These are phyloP conservation scores for Rhopalosiphum maidis DNA, from an alignment of 1,140 invertebrate genomes.

Conservation along the genomic window DNA sequence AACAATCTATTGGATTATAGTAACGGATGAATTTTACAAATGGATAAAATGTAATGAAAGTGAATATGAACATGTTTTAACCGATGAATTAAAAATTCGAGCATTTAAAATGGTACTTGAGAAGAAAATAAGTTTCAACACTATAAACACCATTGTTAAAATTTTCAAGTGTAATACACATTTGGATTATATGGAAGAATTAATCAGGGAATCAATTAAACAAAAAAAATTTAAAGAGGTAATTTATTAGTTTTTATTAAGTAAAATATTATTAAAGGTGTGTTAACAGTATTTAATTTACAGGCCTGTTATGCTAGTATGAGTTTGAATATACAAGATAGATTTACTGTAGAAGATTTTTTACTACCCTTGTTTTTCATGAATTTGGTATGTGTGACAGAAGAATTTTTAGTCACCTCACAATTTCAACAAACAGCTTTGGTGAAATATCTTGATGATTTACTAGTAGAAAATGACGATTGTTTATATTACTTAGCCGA, in stretches of 20 bases:
- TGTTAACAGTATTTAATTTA: not conserved
- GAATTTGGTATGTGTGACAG: conserved; percentile 73
- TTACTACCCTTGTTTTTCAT: conserved; percentile 76
- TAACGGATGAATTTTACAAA: conserved; percentile 69
- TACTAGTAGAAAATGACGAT: conserved; percentile 60
- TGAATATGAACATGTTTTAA: conserved; percentile 63
- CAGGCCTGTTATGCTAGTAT: conserved; percentile 71
- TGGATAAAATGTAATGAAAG: conserved; percentile 64
- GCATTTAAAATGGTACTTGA: conserved; percentile 68
- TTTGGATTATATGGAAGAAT: conserved; percentile 33
- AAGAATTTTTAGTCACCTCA: conserved; percentile 71
- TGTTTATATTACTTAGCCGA: conserved; percentile 18
- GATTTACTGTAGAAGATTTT: conserved; percentile 72
- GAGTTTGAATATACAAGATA: conserved; percentile 69
- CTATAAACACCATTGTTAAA: conserved; percentile 66
- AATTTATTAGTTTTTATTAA: not conserved
- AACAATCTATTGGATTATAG: conserved; percentile 62
- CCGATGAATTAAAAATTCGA: conserved; percentile 67
- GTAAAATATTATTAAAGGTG: not conserved
- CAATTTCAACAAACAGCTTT: conserved; percentile 68
- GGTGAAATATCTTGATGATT: conserved; percentile 70
- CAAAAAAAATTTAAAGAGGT: conserved; percentile 31
- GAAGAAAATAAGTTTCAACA: conserved; percentile 66
- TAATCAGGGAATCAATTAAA: conserved; percentile 24
- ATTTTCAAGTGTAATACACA: conserved; percentile 70